Base-by-base conservation (phyloP, 2,113 vertebrate species). In the Fregetta grallaria region DNA sequence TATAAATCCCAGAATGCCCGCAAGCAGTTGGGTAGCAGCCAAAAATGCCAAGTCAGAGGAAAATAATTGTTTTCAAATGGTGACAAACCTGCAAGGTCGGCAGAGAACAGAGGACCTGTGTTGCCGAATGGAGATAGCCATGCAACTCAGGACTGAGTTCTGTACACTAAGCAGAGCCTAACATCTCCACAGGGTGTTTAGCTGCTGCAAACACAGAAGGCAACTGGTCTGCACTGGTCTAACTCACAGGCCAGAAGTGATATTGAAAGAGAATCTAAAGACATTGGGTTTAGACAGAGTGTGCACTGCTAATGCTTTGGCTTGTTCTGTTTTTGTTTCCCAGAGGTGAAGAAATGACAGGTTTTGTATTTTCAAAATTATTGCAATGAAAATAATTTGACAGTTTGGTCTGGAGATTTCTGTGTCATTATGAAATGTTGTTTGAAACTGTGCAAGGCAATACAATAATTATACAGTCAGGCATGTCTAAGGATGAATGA, bases 61-160 rank as follows among this genome's bases (percentile, higher is more conserved):
- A 68, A 94, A 68, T 96, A 97, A 95, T 96, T 94, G 83, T 95
- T 97, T 95, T 94, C 96, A 96, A 97, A 96, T 92, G 96, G 91
- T 89, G 95, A 63, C 92, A 81, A 94, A 96, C 88, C 92, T 92
- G 88, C 72, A 49, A 81, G 86, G 92, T 88, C 30, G 13, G 94
- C 75, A 52, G 88, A 59, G 88, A 97, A 36, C 42, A 89, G 94
- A 95, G 82, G 44, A 36, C 11, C 61, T 40, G 65, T 20, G 22
- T 8, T 78, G 88, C 59, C 92, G 88, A 29, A 27, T 22, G 76
- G 72, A 92, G 92, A 91, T 59, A 72, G 75, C 47, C 27, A 6
- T 3, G 80, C 11, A 62, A n/a, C 30, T 32, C 61, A 10, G 89
- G 70, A 3, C 77, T 58, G 66, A 87, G 67, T 3, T 71, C 66